These are phyloP conservation scores for Aporrectodea caliginosa DNA, from an alignment of 1,140 invertebrate species.

Conservation along the genomic window DNA sequence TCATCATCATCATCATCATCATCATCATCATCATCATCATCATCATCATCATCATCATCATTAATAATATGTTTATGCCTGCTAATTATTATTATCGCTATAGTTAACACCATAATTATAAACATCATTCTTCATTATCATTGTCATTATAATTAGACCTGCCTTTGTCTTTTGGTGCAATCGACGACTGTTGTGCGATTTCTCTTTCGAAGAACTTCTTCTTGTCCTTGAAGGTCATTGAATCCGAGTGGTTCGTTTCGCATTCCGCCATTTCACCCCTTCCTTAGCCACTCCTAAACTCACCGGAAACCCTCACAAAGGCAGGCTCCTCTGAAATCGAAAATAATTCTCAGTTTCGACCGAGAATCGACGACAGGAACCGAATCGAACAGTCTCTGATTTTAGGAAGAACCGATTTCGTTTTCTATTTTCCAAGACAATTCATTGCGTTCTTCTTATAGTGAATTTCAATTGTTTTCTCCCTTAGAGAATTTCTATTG, in stretches of 20 bases:
- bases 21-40: background rate
- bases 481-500: too few relatives aligned
- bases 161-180: background rate
- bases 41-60: background rate
- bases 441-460: too few relatives aligned
- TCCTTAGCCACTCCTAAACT: too few relatives aligned
- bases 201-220: constrained; percentile 1
- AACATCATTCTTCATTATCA: background rate
- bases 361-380: too few relatives aligned
- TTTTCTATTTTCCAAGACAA: too few relatives aligned
- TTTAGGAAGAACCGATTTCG: too few relatives aligned
- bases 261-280: background rate
- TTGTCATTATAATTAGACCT: background rate
- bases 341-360: too few relatives aligned
- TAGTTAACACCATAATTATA: background rate
- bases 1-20: background rate
- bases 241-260: background rate
- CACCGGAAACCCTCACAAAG: too few relatives aligned
- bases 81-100: background rate
- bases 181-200: background rate
- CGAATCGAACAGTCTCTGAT: too few relatives aligned
- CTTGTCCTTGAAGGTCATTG: background rate
- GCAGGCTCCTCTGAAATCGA: too few relatives aligned
- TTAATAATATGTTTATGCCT: too few relatives aligned
- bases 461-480: too few relatives aligned